Evolutionary conservation across 2,888 invertebrate genomes (phyloP).

Genomic region (Oscheius sp.): DNA sequence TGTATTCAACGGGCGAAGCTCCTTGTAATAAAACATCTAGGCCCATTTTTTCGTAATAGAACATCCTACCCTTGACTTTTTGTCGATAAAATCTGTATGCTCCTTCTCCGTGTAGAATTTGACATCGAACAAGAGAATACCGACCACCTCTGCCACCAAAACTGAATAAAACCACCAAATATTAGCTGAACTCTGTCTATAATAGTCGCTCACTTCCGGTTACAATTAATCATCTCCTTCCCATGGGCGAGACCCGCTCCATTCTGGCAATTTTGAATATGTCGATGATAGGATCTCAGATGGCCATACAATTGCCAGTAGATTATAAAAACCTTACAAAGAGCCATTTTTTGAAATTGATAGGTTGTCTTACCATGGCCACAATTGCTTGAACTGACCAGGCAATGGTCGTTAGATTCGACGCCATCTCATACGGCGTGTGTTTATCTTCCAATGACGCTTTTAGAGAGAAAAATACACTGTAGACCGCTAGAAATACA

Average conservation of each 20-base stretch:
- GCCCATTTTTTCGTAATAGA: not conserved
- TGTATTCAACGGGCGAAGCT: constrained; percentile 44
- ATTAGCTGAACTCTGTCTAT: constrained; percentile 34
- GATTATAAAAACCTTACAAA: constrained; percentile 42
- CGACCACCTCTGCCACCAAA: constrained; percentile 37
- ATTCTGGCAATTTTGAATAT: constrained; percentile 34
- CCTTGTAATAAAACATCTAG: constrained; percentile 47
- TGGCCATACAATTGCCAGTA: constrained; percentile 56
- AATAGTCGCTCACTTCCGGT: not conserved
- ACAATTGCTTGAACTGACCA: constrained; percentile 53
- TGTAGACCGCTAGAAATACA: constrained; percentile 42
- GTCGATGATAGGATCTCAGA: constrained; percentile 42
- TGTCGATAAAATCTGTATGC: constrained; percentile 46
- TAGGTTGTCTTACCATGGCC: constrained; percentile 35
- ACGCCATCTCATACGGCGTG: constrained; percentile 44
- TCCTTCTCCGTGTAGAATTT: constrained; percentile 48
- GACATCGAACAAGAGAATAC: constrained; percentile 41
- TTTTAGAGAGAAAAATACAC: constrained; percentile 44
- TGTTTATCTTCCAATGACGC: constrained; percentile 46
- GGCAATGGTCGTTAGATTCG: constrained; percentile 47
- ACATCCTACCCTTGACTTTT: constrained; percentile 47
- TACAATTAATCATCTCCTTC: constrained; percentile 31
- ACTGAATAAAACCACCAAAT: constrained; percentile 42
- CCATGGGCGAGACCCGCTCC: constrained; percentile 37
- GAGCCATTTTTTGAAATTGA: no score